phyloP scores from a whole-genome alignment of 1,140 invertebrate genomes.

The Meteorus sp. region DNA sequence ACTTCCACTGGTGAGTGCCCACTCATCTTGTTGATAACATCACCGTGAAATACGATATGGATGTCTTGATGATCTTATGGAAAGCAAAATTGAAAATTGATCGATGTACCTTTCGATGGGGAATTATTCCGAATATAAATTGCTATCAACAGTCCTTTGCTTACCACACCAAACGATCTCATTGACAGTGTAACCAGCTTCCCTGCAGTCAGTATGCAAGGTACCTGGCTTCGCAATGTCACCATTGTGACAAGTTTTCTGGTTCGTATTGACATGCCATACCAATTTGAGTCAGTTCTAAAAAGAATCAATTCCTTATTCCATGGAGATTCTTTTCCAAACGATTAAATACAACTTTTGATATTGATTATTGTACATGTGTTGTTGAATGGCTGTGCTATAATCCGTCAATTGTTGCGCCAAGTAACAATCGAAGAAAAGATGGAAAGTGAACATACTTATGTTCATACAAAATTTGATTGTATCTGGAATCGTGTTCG shows the following conservation, averaged over 20 bases:
- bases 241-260: conserved; percentile 18
- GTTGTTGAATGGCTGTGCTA: conserved; percentile 13
- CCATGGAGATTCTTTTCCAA: neutral
- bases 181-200: too few species aligned
- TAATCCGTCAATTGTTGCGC: conserved; percentile 28
- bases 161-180: too few species aligned
- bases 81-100: too few species aligned
- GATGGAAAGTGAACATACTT: too few species aligned
- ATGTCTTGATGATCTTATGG: neutral
- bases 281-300: conserved; percentile 19
- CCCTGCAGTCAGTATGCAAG: conserved; percentile 23
- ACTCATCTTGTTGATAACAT: neutral
- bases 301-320: neutral
- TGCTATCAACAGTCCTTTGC: too few species aligned
- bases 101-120: too few species aligned
- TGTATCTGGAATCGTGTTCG: too few species aligned
- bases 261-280: conserved; percentile 2
- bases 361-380: too few species aligned
- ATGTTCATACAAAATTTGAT: too few species aligned
- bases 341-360: too few species aligned
- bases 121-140: too few species aligned
- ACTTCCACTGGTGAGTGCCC: neutral
- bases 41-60: neutral
- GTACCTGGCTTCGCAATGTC: conserved; percentile 16
- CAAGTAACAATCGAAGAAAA: conserved; percentile 28